These are phyloP conservation scores for Alouatta palliata DNA, from an alignment of 2,113 vertebrate genomes.

Conservation along the genomic window DNA sequence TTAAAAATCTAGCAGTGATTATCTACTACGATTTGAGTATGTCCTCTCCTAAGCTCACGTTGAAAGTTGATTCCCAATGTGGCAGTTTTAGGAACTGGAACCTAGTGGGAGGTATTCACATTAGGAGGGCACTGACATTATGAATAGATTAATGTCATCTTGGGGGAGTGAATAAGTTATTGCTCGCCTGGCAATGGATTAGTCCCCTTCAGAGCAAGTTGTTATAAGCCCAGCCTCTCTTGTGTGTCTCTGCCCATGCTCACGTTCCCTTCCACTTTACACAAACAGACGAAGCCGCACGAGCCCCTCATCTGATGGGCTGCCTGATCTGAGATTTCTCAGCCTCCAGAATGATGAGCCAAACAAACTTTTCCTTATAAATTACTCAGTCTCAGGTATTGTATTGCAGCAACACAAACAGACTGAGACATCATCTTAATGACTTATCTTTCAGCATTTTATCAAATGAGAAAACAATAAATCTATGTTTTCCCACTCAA, in stretches of 20 bases:
- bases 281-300: not conserved
- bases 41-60: not conserved
- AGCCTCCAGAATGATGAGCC: not conserved
- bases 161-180: not conserved
- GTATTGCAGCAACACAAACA: not conserved
- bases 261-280: not conserved
- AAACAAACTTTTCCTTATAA: not conserved
- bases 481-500: not conserved
- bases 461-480: constrained; percentile 31
- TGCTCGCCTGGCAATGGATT: not conserved
- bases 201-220: not conserved
- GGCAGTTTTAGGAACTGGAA: not conserved
- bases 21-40: not conserved
- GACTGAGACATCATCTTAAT: not conserved
- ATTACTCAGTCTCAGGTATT: not conserved
- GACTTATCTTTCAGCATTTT: not conserved
- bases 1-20: not conserved
- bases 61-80: not conserved
- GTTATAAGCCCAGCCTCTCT: not conserved
- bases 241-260: not conserved
- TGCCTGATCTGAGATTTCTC: not conserved
- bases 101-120: not conserved
- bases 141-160: not conserved
- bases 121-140: not conserved
- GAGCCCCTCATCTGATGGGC: not conserved